phyloP scores from a whole-genome alignment of 2,113 vertebrate genomes.

The Hassar affinis region DNA sequence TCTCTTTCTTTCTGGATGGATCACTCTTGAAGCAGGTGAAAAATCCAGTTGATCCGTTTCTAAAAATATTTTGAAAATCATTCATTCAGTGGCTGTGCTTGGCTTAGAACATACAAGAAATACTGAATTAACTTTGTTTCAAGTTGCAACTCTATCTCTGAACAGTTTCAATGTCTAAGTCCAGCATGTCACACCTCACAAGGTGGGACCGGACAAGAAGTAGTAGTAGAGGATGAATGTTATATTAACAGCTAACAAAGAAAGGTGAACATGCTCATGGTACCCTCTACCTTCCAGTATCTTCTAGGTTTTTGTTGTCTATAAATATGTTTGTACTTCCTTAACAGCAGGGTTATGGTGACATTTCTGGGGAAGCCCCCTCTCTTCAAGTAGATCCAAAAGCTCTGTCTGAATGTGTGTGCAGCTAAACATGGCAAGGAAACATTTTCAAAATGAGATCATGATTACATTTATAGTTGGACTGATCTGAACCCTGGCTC shows the following conservation, averaged over 20 bases:
- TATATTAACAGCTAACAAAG: neutral
- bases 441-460: slow-evolving; percentile 3
- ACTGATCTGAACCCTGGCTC: neutral
- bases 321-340: slow-evolving; percentile 7
- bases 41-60: neutral
- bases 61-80: neutral
- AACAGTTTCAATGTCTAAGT: neutral
- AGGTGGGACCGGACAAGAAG: neutral
- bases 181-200: neutral
- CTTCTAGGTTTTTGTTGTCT: neutral
- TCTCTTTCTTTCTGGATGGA: neutral
- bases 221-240: neutral
- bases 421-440: neutral
- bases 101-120: neutral
- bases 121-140: neutral
- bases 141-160: neutral
- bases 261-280: neutral
- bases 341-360: neutral
- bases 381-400: neutral
- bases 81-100: neutral
- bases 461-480: slow-evolving; percentile 3
- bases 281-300: neutral
- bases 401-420: neutral
- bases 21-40: slow-evolving; percentile 1
- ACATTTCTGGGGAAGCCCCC: neutral